phyloP scores from a whole-genome alignment of 1,140 invertebrate genomes.

The Ephestia elutella region DNA sequence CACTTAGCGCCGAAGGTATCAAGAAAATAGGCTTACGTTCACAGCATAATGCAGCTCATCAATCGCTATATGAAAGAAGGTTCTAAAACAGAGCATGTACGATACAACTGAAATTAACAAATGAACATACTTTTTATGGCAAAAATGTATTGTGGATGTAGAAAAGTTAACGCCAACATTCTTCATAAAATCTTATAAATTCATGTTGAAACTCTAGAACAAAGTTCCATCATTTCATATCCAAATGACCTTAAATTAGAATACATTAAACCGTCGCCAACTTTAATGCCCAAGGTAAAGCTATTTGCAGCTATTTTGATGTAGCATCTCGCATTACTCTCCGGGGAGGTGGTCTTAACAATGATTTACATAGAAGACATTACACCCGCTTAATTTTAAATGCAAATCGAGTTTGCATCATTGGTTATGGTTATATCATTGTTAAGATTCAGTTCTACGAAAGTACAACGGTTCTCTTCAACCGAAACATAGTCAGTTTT shows the following conservation, averaged over 20 bases:
- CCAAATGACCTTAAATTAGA: not conserved
- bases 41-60: no score
- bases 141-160: no score
- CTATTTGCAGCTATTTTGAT: constrained; percentile 8
- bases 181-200: no score
- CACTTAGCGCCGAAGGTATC: constrained; percentile 13
- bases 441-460: not conserved
- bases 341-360: constrained; percentile 1
- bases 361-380: constrained; percentile 14
- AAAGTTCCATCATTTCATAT: not conserved
- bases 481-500: no score
- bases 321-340: constrained; percentile 10
- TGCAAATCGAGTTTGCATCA: constrained; percentile 11
- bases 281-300: not conserved
- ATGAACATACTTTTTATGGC: no score
- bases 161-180: no score
- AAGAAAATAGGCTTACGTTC: not conserved
- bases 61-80: no score
- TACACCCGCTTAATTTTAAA: constrained; percentile 11
- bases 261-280: not conserved
- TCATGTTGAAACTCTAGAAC: not conserved
- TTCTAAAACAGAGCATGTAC: no score
- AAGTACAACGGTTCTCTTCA: not conserved
- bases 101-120: no score
- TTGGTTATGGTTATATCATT: not conserved